A percentile compares a stretch with the other conserved stretches of the same genome.
Evolutionary conservation across 2,113 vertebrate genomes (phyloP).

Genomic region (Hemibagrus wyckioides): DNA sequence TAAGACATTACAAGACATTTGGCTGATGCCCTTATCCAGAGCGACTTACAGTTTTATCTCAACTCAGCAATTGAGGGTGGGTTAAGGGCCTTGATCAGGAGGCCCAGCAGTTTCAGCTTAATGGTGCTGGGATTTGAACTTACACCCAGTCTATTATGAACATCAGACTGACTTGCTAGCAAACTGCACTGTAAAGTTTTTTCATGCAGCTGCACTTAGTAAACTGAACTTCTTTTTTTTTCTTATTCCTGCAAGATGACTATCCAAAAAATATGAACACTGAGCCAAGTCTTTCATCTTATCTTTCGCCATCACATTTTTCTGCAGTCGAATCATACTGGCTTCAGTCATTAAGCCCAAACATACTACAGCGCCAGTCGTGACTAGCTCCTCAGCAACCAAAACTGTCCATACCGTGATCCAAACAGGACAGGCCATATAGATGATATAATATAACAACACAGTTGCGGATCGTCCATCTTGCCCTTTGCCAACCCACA

Average conservation of each 20-base stretch:
- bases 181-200: neutral
- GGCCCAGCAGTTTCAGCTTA: too few relatives aligned
- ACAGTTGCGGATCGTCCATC: constrained; percentile 40
- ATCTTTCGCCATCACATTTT: constrained; percentile 9
- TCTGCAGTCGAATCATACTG: neutral
- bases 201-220: neutral
- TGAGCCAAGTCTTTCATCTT: neutral
- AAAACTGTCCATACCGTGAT: neutral
- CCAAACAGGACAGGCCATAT: neutral
- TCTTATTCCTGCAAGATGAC: neutral
- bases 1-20: too few relatives aligned
- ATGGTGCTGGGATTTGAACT: too few relatives aligned
- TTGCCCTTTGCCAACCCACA: constrained; percentile 51
- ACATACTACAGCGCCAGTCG: neutral
- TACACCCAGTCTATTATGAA: too few relatives aligned
- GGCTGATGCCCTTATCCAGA: too few relatives aligned
- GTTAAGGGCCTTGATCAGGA: too few relatives aligned
- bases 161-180: neutral
- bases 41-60: too few relatives aligned
- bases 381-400: neutral
- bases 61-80: too few relatives aligned
- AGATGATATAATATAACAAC: constrained; percentile 39
- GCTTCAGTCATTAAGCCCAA: constrained; percentile 8
- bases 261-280: neutral
- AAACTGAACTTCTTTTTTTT: constrained; percentile 4